Evolutionary conservation across 1,140 invertebrate genomes (phyloP), one percentile per base, ranked within the genome.

Genomic region (Phthorimaea operculella): DNA sequence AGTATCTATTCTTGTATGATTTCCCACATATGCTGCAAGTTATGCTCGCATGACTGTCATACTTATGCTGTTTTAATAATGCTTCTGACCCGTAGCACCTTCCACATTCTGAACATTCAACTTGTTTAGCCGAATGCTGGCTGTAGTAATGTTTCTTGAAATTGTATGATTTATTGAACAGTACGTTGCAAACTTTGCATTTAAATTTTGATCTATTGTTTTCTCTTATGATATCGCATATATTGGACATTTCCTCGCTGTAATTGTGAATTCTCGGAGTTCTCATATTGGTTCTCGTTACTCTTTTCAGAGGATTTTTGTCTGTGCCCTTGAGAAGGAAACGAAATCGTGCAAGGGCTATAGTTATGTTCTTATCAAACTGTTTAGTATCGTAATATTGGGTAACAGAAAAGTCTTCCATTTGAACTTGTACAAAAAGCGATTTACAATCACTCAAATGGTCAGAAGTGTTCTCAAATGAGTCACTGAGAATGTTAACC

Each of bases 121-220:
- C 6, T 15, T 14, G 9, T 54, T 54, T 54, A 18, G 52, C 18
- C 4, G 52, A 16, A 47, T 54, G 52, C 8, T 16, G 14, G 9
- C 52, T 54, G 6, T 21, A 44, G 44, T 45, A 54, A 54, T 54
- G 52, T n/a, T 18, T 15, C 21, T 42, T 54, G 17, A 54, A 54
- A n/a, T 47, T 44, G 15, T 10, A 28, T 33, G 18, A 14, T 45
- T 18, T 54, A n/a, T 33, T 15, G 33, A 54, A 45, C 9, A 17
- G 45, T 2, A 8, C 14, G 8, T 11, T 8, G 15, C 48, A 50
- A 10, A 50, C 48, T 50, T 50, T 50, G 14, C 48, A 50, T 28
- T 8, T 50, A 33, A 14, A 50, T 4, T 2, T 33, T 50, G 44
- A 2, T 47, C 10, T 21, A 4, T 28, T 50, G 10, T 28, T 33